These are phyloP conservation scores for Epinotia bilunana DNA, from an alignment of 2,888 invertebrate genomes.

Conservation along the genomic window DNA sequence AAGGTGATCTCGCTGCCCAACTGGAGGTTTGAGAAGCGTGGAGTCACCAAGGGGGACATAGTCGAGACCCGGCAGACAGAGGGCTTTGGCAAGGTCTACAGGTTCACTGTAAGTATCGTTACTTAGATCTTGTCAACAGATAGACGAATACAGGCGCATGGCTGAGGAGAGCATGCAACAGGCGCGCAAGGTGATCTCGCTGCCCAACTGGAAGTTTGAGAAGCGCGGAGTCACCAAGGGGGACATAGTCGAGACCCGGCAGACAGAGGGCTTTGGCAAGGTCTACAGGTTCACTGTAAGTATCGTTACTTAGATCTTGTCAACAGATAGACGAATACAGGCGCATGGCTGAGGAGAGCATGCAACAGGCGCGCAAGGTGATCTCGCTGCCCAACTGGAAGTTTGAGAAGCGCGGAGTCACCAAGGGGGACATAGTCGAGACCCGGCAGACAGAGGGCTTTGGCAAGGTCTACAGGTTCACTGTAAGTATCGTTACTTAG, in stretches of 20 bases:
- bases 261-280: slow-evolving; percentile 86
- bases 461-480: slow-evolving; percentile 91
- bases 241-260: slow-evolving; percentile 83
- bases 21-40: slow-evolving; percentile 90
- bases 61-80: slow-evolving; percentile 72
- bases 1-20: slow-evolving; percentile 86
- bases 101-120: slow-evolving; percentile 86
- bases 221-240: slow-evolving; percentile 87
- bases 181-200: slow-evolving; percentile 86
- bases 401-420: slow-evolving; percentile 87
- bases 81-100: slow-evolving; percentile 89
- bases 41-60: slow-evolving; percentile 86
- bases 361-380: slow-evolving; percentile 87
- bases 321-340: slow-evolving; percentile 85
- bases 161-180: slow-evolving; percentile 86
- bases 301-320: slow-evolving; percentile 48
- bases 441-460: slow-evolving; percentile 75
- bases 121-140: slow-evolving; percentile 59
- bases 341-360: slow-evolving; percentile 85
- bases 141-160: slow-evolving; percentile 85
- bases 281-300: slow-evolving; percentile 91
- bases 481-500: no score
- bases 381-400: slow-evolving; percentile 89
- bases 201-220: slow-evolving; percentile 89
- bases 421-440: slow-evolving; percentile 85